Conservation (phyloP, 2,797 vertebrate species). For the Glossophaga mutica region DNA sequence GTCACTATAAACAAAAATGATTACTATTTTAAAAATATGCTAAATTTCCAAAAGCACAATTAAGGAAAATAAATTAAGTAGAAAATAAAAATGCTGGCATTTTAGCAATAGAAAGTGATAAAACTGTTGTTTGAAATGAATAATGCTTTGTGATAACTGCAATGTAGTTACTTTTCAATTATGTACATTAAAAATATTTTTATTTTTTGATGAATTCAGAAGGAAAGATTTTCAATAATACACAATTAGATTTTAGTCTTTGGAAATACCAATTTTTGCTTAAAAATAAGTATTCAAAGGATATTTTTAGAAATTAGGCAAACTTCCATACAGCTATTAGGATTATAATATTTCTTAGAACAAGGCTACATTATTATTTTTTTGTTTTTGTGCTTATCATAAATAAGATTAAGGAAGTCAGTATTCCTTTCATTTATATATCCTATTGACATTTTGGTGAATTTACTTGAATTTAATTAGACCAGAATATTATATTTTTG, state of each 20-base stretch:
- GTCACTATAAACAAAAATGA: background rate
- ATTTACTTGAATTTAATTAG: background rate
- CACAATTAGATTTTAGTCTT: background rate
- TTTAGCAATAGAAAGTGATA: slow-evolving; percentile 1
- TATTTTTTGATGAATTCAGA: background rate
- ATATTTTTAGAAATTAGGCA: background rate
- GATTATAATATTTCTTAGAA: background rate
- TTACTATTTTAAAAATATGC: background rate
- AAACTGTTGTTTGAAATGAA: slow-evolving; percentile 23
- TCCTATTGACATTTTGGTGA: background rate
- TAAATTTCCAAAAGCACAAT: slow-evolving; percentile 39
- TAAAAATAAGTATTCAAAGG: background rate
- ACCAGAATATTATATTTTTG: background rate
- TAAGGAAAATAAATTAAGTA: slow-evolving; percentile 1
- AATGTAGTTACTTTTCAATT: background rate
- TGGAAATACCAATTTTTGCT: background rate
- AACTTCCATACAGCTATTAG: background rate
- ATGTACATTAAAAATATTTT: background rate
- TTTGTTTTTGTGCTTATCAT: background rate
- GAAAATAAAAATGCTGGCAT: background rate
- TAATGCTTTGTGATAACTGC: background rate
- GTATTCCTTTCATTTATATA: background rate
- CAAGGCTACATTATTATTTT: background rate
- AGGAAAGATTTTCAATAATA: background rate
- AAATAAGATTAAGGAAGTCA: background rate